These are phyloP conservation scores for Theropithecus gelada DNA, from an alignment of 2,113 vertebrate species.

Conservation along the genomic window DNA sequence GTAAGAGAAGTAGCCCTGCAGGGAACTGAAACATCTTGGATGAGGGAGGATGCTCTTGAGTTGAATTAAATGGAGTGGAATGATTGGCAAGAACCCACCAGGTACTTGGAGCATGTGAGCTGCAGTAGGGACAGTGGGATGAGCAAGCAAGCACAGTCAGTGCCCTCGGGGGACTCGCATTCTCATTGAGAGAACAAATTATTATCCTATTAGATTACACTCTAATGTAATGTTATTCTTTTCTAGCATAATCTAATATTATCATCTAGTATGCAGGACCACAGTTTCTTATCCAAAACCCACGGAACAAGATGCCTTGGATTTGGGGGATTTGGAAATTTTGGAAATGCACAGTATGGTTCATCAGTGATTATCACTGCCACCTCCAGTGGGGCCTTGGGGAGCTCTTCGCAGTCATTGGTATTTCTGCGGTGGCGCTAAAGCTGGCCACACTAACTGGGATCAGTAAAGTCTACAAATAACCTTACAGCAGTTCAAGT, in stretches of 20 bases:
- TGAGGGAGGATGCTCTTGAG: not conserved
- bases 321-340: not conserved
- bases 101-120: not conserved
- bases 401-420: not conserved
- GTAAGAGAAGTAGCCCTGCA: not conserved
- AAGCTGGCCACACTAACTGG: not conserved
- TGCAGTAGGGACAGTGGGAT: not conserved
- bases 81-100: not conserved
- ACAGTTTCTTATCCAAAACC: not conserved
- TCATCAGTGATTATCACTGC: not conserved
- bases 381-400: not conserved
- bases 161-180: not conserved
- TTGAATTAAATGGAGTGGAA: not conserved
- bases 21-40: not conserved
- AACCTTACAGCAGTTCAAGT: not conserved
- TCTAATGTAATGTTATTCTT: not conserved
- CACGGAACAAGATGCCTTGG: not conserved
- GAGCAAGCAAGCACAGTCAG: not conserved
- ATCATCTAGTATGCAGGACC: not conserved
- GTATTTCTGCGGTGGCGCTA: not conserved
- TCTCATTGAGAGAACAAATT: not conserved
- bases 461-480: not conserved
- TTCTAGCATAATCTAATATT: not conserved
- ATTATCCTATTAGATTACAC: not conserved
- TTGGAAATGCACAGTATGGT: not conserved